A percentile compares a stretch with the other conserved stretches of the same genome.
These are phyloP conservation scores for Apoda limacodes DNA, from an alignment of 2,888 invertebrate genomes.

Conservation along the genomic window DNA sequence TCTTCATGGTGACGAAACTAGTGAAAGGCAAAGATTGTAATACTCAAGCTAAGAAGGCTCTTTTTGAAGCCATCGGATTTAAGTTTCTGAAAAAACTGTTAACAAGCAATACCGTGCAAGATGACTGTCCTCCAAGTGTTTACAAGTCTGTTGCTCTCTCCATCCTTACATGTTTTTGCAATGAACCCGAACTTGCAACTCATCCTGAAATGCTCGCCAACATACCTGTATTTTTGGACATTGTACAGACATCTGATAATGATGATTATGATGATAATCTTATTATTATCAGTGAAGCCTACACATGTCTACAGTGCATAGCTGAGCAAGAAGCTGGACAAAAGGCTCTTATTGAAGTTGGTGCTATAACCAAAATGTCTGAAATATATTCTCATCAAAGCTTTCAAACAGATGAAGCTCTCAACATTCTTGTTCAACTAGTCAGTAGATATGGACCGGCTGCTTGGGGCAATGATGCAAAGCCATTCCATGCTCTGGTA, in stretches of 20 bases:
- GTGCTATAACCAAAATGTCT: constrained; percentile 84
- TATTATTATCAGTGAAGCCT: constrained; percentile 88
- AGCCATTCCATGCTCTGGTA: constrained; percentile 83
- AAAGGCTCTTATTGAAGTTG: constrained; percentile 80
- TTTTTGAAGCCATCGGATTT: constrained; percentile 92
- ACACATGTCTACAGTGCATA: constrained; percentile 84
- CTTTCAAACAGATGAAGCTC: constrained; percentile 90
- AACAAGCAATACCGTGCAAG: constrained; percentile 80
- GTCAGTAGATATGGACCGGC: constrained; percentile 77
- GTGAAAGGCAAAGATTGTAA: constrained; percentile 87
- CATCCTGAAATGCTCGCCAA: constrained; percentile 87
- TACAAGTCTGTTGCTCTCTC: constrained; percentile 93
- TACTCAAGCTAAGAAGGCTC: constrained; percentile 78
- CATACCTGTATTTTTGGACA: constrained; percentile 85
- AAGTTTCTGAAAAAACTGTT: constrained; percentile 86
- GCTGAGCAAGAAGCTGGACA: constrained; percentile 84
- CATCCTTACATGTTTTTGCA: constrained; percentile 87
- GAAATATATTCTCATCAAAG: constrained; percentile 89
- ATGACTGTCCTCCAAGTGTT: constrained; percentile 89
- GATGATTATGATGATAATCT: constrained; percentile 88
- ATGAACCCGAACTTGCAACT: constrained; percentile 81
- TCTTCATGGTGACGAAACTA: constrained; percentile 92
- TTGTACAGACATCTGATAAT: constrained; percentile 86
- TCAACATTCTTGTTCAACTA: constrained; percentile 82
- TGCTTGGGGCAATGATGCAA: constrained; percentile 83